Evolutionary conservation across 1,140 invertebrate species (phyloP).

Genomic region (Colletes gigas): DNA sequence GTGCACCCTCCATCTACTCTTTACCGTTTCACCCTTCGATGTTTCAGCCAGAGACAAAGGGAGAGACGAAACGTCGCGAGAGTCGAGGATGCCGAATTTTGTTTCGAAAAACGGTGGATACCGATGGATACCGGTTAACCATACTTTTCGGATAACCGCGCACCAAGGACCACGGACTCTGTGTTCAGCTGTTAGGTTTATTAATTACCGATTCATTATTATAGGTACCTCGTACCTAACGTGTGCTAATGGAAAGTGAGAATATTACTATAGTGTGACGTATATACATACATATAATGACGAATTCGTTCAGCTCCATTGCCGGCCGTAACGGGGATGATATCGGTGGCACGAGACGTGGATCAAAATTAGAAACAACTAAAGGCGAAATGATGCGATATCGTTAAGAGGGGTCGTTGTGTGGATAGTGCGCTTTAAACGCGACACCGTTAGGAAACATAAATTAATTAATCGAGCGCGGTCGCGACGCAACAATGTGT

Average conservation of each 20-base stretch:
- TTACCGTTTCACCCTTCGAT: slow-evolving; percentile 24
- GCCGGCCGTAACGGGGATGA: not conserved
- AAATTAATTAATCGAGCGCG: slow-evolving; percentile 45
- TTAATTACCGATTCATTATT: slow-evolving; percentile 35
- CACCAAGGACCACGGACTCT: slow-evolving; percentile 24
- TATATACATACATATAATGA: no score
- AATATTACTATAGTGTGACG: slow-evolving; percentile 7
- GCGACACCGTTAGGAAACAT: not conserved
- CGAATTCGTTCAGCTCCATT: not conserved
- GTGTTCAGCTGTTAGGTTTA: not conserved
- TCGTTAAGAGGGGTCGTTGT: no score
- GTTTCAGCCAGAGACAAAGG: not conserved
- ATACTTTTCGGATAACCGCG: slow-evolving; percentile 1
- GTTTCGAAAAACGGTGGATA: slow-evolving; percentile 41
- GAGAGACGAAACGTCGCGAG: not conserved
- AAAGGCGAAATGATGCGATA: not conserved
- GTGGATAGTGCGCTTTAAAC: slow-evolving; percentile 14
- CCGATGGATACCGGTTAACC: slow-evolving; percentile 16
- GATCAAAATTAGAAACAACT: slow-evolving; percentile 26
- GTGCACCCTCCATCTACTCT: slow-evolving; percentile 4
- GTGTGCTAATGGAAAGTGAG: slow-evolving; percentile 14
- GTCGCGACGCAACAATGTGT: not conserved
- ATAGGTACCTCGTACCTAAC: not conserved
- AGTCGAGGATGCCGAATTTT: slow-evolving; percentile 39
- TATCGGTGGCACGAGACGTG: not conserved